Base-by-base conservation (phyloP, 2,797 vertebrate genomes). In the Sebastes vulpes region DNA sequence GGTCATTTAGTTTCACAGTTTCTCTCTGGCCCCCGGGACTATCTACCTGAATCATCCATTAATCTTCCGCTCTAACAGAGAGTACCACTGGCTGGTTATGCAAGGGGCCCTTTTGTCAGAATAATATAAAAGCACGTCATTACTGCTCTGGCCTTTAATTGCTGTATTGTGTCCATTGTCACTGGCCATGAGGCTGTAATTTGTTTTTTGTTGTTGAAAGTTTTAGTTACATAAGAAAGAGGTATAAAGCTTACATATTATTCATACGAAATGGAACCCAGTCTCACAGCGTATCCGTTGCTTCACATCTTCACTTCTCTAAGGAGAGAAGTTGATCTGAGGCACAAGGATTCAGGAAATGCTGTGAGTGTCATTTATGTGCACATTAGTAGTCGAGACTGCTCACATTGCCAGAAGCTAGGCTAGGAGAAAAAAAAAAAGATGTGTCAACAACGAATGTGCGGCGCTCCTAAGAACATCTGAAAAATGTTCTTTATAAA, bases 41-140 rank as follows among this genome's bases (percentile, higher is more conserved):
- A 73, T 79, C 67, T 68, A 77, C 77, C 82, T 80, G 76, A 91
- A 80, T 84, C 42, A 66, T 77, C 75, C 82, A 90, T 91, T 90
- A 83, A 87, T 92, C 84, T 83, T 84, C 38, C 6, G 2, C 64
- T 79, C 53, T 63, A 73, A 79, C 72, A 77, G 52, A 87, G 35
- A 65, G 72, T 82, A 67, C 58, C 21, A 70, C 57, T 58, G 6
- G 50, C 70, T 81, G 64, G 64, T 78, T 85, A 86, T 81, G 56
- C 77, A 77, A 70, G 5, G 8, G 9, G 38, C 16, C 35, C 21
- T 42, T 14, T 75, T 79, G 76, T 88, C 67, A 64, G 14, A 81
- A 59, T 76, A 66, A 81, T 75, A 72, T 65, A 81, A 81, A 81
- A 79, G 56, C 31, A 52, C 59, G 60, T 23, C 63, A 31, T 57